phyloP scores from a whole-genome alignment of 2,113 vertebrate genomes.

The Gallinago undulata region DNA sequence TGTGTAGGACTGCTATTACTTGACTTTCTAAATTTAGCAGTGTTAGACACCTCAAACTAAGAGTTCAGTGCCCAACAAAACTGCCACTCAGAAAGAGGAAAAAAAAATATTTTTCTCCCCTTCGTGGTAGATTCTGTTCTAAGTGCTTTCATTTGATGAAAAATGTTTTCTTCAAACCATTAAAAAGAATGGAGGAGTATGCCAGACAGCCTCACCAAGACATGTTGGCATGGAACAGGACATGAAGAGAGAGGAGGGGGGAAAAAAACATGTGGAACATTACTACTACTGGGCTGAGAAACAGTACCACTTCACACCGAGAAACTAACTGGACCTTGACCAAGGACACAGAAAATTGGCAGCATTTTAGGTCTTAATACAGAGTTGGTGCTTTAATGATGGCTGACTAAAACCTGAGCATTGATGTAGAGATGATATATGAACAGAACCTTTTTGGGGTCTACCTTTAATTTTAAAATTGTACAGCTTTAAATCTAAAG shows the following conservation, averaged over 20 bases:
- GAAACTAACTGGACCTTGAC: constrained; percentile 41
- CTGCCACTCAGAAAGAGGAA: not conserved
- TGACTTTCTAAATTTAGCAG: constrained; percentile 62
- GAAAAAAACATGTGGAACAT: not conserved
- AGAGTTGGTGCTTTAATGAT: not conserved
- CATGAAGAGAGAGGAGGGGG: not conserved
- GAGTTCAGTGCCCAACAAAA: not conserved
- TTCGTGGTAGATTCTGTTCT: constrained; percentile 12
- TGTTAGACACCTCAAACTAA: constrained; percentile 3
- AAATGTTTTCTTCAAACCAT: constrained; percentile 17
- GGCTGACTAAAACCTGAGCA: not conserved
- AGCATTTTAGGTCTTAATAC: constrained; percentile 13
- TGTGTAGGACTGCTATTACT: constrained; percentile 15
- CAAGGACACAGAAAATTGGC: constrained; percentile 36
- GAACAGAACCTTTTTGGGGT: not conserved
- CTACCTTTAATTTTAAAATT: constrained; percentile 13
- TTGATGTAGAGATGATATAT: not conserved
- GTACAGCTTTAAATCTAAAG: not conserved
- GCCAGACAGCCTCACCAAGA: not conserved
- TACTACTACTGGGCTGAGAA: constrained; percentile 6
- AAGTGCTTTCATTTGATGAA: constrained; percentile 14
- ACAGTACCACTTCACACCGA: not conserved
- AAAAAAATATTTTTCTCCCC: not conserved
- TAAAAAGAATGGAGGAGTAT: not conserved
- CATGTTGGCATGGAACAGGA: not conserved